Percentiles rank a stretch among this genome's conserved stretches.
Conservation (phyloP, 2,113 vertebrate genomes). For the Ranitomeya imitator region DNA sequence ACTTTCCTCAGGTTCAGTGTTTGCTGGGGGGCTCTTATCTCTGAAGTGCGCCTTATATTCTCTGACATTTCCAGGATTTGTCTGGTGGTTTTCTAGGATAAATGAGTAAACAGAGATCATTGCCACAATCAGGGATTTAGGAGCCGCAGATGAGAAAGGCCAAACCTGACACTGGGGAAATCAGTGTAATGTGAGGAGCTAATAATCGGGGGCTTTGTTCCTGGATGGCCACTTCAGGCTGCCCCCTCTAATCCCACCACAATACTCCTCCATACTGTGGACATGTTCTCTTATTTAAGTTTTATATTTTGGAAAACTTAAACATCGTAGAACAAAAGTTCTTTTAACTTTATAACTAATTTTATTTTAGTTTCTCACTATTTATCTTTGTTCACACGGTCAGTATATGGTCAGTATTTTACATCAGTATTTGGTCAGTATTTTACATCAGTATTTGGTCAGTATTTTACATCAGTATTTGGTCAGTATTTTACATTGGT, state of each 20-base stretch:
- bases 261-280: not conserved
- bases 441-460: no score
- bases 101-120: constrained; percentile 15
- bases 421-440: no score
- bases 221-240: not conserved
- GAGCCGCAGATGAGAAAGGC: not conserved
- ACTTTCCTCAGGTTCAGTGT: not conserved
- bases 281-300: not conserved
- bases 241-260: not conserved
- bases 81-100: not conserved
- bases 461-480: no score
- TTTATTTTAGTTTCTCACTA: no score
- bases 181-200: not conserved
- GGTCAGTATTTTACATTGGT: no score
- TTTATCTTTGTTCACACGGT: no score
- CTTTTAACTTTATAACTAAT: no score
- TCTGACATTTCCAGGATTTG: not conserved
- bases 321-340: no score
- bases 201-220: not conserved
- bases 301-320: not conserved
- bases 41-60: not conserved
- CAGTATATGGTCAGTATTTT: no score
- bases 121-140: not conserved
- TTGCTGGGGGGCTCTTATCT: constrained; percentile 7
- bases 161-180: not conserved